phyloP scores from a whole-genome alignment of 1,140 invertebrate genomes.

The Plutomurus gul region DNA sequence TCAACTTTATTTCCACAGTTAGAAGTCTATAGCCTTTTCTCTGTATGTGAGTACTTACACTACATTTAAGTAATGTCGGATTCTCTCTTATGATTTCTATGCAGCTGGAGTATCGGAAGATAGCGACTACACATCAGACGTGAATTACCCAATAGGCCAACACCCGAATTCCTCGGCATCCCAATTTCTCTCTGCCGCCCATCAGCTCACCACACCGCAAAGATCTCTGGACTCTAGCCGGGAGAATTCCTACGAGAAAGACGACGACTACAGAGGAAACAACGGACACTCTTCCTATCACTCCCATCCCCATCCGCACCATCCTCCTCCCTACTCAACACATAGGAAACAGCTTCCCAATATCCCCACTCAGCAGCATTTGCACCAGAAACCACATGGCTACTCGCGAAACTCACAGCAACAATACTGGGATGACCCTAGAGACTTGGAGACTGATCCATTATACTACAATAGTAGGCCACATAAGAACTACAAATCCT shows the following conservation, averaged over 20 bases:
- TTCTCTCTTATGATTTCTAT: constrained; percentile 51
- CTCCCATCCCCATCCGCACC: constrained; percentile 32
- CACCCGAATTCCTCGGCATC: constrained; percentile 83
- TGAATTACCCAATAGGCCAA: constrained; percentile 90
- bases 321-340: constrained; percentile 36
- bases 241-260: constrained; percentile 81
- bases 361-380: constrained; percentile 41
- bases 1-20: not conserved
- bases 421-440: constrained; percentile 60
- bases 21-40: not conserved
- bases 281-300: constrained; percentile 30
- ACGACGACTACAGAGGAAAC: constrained; percentile 62
- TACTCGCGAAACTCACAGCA: constrained; percentile 54
- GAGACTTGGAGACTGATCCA: constrained; percentile 65
- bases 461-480: constrained; percentile 90
- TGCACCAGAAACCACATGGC: constrained; percentile 55
- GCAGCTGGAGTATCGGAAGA: constrained; percentile 94
- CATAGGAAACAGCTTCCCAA: constrained; percentile 54
- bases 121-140: constrained; percentile 94
- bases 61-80: not conserved
- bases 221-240: constrained; percentile 76
- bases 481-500: constrained; percentile 64
- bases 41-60: not conserved
- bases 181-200: constrained; percentile 76
- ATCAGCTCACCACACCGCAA: constrained; percentile 77